Evolutionary conservation across 2,888 invertebrate genomes (phyloP).

Genomic region (Rhaphigaster nebulosa): DNA sequence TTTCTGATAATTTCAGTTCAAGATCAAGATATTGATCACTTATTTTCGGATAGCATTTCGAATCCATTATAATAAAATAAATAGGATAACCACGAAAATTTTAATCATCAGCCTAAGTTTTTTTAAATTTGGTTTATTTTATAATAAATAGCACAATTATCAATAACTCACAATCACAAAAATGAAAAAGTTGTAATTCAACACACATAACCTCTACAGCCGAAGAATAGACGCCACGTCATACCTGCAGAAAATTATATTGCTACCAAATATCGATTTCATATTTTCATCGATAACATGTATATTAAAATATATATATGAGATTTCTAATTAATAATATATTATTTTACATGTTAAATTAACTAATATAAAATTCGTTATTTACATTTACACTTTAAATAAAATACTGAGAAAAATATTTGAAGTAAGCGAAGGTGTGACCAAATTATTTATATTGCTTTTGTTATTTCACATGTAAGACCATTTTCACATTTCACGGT

Average conservation of each 20-base stretch:
- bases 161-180: slow-evolving; percentile 43
- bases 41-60: not conserved
- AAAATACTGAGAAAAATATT: not conserved
- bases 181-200: not conserved
- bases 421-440: not conserved
- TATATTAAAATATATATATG: not conserved
- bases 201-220: slow-evolving; percentile 3
- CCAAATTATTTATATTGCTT: not conserved
- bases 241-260: not conserved
- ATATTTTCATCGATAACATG: not conserved
- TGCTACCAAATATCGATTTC: not conserved
- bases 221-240: not conserved
- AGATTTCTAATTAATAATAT: not conserved
- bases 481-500: no score
- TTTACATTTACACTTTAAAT: not conserved
- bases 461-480: no score
- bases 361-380: not conserved
- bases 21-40: slow-evolving; percentile 47
- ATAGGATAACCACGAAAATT: not conserved
- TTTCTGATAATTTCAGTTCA: slow-evolving; percentile 58
- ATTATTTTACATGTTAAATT: not conserved
- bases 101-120: not conserved
- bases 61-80: not conserved
- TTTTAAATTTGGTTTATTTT: not conserved
- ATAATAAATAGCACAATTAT: not conserved